Base-by-base conservation (phyloP, 2,888 invertebrate genomes). In the Choristoneura rosaceana region DNA sequence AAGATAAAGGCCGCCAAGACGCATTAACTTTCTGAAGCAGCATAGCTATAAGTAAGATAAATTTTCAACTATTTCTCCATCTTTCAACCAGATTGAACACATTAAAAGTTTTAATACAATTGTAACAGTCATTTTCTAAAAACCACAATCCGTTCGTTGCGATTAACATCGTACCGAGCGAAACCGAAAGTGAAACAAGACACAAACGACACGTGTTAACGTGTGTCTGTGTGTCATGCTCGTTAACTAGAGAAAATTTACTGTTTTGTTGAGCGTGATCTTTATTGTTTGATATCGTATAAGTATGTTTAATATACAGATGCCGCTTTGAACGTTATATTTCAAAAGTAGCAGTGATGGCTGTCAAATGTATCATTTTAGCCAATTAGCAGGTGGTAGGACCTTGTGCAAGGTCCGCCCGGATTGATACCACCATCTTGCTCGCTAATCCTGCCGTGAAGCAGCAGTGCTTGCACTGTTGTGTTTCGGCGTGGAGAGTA, bases 171-270 rank as follows among this genome's bases (percentile, higher is more conserved):
- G n/a, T 47, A 3, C 43, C 8, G 0, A 62, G 43, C 45, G 45
- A 66, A 66, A 71, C 61, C 61, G 71, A 71, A 66, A 71, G 71
- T 71, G 34, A 52, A 67, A 66, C 45, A 65, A 52, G 52, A 71
- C 61, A 45, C 15, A 38, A 34, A 8, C 9, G 47, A 47, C 50
- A 41, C 50, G 7, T 52, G 43, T 25, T 45, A 17, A 17, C 43
- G n/a, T 34, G 15, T 43, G 41, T 67, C 55, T 55, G 71, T 62
- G 67, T 45, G 71, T 71, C 62, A 67, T 71, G 71, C 67, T 71
- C 47, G 71, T 58, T 71, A 71, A 17, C 62, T 58, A 41, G 67
- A 58, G 67, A 71, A 67, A 67, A 67, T 58, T 62, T 67, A 47
- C 62, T 62, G 67, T 71, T 66, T 47, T 67, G 52, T 33, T 52